These are phyloP conservation scores for Metallyticus violacea DNA, from an alignment of 2,888 invertebrate genomes.

Conservation along the genomic window DNA sequence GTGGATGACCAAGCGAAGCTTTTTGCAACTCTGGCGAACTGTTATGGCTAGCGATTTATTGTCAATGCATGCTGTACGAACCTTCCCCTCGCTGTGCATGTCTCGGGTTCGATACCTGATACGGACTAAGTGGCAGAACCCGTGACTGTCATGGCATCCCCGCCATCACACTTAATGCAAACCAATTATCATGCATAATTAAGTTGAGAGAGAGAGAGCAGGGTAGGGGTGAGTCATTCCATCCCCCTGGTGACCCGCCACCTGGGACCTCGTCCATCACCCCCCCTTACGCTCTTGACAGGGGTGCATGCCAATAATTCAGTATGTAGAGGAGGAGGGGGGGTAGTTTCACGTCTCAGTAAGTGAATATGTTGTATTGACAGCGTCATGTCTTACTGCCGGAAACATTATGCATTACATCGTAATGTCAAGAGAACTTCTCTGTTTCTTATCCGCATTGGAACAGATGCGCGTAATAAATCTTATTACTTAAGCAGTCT, in stretches of 20 bases:
- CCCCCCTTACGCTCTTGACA: neutral
- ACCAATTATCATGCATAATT: slow-evolving; percentile 37
- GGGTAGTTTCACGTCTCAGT: neutral
- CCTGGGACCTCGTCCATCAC: slow-evolving; percentile 10
- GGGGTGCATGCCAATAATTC: slow-evolving; percentile 15
- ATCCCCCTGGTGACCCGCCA: slow-evolving; percentile 13
- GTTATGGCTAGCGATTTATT: too few relatives aligned
- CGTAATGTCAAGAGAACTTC: neutral
- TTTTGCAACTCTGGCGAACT: too few relatives aligned
- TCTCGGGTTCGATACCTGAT: neutral
- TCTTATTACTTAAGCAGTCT: too few relatives aligned
- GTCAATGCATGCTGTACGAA: neutral
- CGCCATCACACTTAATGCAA: slow-evolving; percentile 30
- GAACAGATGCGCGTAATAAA: too few relatives aligned
- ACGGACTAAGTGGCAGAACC: neutral
- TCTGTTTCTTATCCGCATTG: too few relatives aligned
- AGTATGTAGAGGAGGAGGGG: neutral
- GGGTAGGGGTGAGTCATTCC: slow-evolving; percentile 22
- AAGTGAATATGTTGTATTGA: neutral
- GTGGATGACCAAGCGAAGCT: too few relatives aligned
- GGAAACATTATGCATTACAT: neutral
- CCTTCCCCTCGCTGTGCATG: neutral
- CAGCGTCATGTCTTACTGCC: neutral
- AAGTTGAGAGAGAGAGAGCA: slow-evolving; percentile 20
- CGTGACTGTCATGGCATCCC: neutral